Evolutionary conservation across 2,113 vertebrate species (phyloP).

Genomic region (Chamaetylas fuelleborni): DNA sequence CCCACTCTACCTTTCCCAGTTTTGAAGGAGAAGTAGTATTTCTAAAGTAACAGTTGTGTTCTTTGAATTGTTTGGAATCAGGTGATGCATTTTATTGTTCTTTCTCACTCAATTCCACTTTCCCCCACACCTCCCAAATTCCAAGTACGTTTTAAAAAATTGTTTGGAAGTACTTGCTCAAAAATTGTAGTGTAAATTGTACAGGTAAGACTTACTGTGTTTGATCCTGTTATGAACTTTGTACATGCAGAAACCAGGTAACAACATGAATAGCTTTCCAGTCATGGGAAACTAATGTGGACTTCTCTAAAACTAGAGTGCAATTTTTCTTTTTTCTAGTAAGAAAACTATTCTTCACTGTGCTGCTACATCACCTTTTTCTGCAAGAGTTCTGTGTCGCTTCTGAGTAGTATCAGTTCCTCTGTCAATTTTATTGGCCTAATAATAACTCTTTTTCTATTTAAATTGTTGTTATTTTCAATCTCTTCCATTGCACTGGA

Average conservation of each 20-base stretch:
- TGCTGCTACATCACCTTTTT: neutral
- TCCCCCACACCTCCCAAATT: rapidly evolving
- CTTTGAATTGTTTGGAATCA: neutral
- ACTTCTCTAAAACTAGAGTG: neutral
- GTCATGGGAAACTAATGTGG: neutral
- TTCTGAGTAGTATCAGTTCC: neutral
- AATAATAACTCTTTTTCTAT: neutral
- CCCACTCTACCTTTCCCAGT: neutral
- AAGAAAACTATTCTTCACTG: neutral
- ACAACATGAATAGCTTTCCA: neutral
- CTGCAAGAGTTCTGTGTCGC: neutral
- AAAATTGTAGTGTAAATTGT: neutral
- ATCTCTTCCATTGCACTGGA: neutral
- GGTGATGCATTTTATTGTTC: neutral
- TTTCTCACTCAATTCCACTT: neutral
- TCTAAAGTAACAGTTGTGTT: neutral
- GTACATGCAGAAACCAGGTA: neutral
- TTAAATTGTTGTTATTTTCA: neutral
- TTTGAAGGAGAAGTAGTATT: neutral
- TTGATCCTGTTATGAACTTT: neutral
- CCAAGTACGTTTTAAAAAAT: neutral
- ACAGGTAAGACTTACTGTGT: neutral
- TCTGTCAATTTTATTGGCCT: neutral
- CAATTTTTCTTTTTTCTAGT: neutral
- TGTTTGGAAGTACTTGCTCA: neutral